Evolutionary conservation across 2,888 invertebrate species (phyloP).

Genomic region (Sepiola atlantica): DNA sequence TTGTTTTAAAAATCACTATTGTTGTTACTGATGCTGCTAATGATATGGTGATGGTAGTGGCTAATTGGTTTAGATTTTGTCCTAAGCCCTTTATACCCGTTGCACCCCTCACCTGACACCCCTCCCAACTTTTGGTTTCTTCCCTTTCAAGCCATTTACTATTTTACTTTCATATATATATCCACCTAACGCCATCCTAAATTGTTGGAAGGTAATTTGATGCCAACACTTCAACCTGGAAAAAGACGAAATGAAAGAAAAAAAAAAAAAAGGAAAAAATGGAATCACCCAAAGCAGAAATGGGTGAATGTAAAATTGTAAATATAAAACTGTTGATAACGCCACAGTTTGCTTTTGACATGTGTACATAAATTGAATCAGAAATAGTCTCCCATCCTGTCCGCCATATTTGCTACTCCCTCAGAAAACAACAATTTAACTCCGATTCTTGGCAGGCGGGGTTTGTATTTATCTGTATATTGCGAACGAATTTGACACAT

Average conservation of each 20-base stretch:
- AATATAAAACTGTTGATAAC: not conserved
- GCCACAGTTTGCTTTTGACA: not conserved
- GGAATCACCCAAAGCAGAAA: not conserved
- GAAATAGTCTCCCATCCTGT: not conserved
- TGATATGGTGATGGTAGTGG: not conserved
- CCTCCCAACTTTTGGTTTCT: not conserved
- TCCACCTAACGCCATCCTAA: not conserved
- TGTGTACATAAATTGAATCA: not conserved
- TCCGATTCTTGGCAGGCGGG: not conserved
- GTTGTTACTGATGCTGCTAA: not conserved
- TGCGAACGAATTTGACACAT: not conserved
- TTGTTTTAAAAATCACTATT: not conserved
- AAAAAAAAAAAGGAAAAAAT: not conserved
- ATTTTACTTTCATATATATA: not conserved
- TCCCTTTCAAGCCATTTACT: not conserved
- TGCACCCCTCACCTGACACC: not conserved
- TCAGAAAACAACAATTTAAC: not conserved
- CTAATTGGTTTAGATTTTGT: not conserved
- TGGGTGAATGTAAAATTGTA: not conserved
- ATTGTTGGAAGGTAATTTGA: constrained; percentile 8
- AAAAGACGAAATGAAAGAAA: not conserved
- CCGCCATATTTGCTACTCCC: not conserved
- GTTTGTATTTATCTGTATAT: constrained; percentile 12
- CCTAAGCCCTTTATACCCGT: not conserved
- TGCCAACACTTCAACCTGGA: not conserved